A percentile compares a stretch with the other conserved stretches of the same genome.
These are phyloP conservation scores for Musca domestica DNA, from an alignment of 1,140 invertebrate genomes.

Conservation along the genomic window DNA sequence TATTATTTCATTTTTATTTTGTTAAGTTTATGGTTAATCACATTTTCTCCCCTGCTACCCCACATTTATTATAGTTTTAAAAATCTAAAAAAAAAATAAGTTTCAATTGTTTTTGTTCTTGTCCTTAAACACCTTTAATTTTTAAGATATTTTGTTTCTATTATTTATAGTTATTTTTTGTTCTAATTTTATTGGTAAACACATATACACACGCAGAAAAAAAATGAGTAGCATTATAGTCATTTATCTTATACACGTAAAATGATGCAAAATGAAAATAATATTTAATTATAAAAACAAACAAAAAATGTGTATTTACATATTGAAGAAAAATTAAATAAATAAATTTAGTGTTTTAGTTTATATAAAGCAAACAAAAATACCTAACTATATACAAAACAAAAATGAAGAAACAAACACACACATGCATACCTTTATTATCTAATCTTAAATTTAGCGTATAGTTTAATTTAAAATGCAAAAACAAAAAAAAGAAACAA, in stretches of 20 bases:
- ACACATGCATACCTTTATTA: background rate
- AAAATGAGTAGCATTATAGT: conserved; percentile 30
- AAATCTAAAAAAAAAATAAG: too few species aligned
- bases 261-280: background rate
- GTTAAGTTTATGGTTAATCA: too few species aligned
- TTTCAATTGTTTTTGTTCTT: too few species aligned
- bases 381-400: conserved; percentile 5
- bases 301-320: conserved; percentile 7
- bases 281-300: background rate
- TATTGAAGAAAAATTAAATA: conserved; percentile 1
- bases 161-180: too few species aligned
- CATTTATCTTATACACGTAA: conserved; percentile 25
- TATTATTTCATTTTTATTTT: conserved; percentile 33
- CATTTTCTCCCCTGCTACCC: too few species aligned
- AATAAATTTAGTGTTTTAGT: background rate
- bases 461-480: background rate
- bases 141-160: too few species aligned
- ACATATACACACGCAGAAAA: conserved; percentile 2
- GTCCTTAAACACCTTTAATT: too few species aligned
- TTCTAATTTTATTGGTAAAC: background rate
- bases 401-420: conserved; percentile 12
- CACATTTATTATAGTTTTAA: too few species aligned
- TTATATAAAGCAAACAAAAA: conserved; percentile 2
- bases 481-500: too few species aligned
- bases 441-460: background rate